Conservation (phyloP, 2,888 invertebrate genomes). For the Clistopyga incitator region DNA sequence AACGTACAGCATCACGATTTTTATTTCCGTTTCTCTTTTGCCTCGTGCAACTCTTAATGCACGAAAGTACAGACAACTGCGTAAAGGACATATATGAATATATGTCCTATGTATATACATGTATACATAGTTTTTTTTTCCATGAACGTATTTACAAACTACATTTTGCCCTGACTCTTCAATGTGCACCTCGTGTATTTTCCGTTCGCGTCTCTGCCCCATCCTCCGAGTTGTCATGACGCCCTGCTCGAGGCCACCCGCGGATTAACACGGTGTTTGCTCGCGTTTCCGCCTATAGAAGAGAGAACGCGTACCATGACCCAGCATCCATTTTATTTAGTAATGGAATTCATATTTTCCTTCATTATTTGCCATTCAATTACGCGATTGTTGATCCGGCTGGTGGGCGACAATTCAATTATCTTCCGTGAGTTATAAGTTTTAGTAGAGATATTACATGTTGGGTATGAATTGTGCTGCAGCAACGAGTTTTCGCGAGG, state of each 20-base stretch:
- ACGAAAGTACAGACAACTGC: conserved; percentile 7
- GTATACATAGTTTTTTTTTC: conserved; percentile 38
- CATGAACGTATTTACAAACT: conserved; percentile 48
- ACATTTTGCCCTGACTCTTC: conserved; percentile 33
- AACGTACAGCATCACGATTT: neutral
- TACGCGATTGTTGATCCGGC: conserved; percentile 46
- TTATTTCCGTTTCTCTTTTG: conserved; percentile 37
- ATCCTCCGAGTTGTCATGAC: conserved; percentile 49
- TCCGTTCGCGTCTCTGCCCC: conserved; percentile 13
- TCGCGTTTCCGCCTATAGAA: neutral
- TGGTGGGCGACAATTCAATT: conserved; percentile 47
- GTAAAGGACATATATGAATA: conserved; percentile 16
- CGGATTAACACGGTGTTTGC: conserved; percentile 63
- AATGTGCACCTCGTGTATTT: conserved; percentile 33
- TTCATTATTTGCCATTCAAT: conserved; percentile 65
- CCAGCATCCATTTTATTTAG: conserved; percentile 53
- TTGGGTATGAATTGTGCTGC: neutral
- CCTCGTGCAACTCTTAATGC: conserved; percentile 8
- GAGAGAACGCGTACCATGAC: conserved; percentile 20
- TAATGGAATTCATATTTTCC: conserved; percentile 65
- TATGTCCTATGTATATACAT: neutral
- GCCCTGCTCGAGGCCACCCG: conserved; percentile 31
- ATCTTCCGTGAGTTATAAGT: conserved; percentile 42
- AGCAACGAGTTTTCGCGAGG: neutral
- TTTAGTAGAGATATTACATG: neutral